Evolutionary conservation across 2,797 vertebrate species (phyloP), one percentile per base, ranked within the genome.

Genomic region (Capromys pilorides): DNA sequence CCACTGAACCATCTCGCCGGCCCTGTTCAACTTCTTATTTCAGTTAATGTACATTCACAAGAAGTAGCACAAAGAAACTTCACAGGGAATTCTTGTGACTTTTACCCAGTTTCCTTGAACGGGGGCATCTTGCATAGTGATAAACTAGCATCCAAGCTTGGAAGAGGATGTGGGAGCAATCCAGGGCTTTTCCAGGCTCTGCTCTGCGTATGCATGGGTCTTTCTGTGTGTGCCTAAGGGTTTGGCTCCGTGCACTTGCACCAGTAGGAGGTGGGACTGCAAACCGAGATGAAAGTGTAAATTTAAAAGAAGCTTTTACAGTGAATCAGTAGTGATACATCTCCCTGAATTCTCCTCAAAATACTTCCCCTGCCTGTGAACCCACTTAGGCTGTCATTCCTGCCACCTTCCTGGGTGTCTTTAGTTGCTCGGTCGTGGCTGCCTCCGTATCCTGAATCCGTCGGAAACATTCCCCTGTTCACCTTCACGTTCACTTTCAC

Each of bases 21-120:
- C 45, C 45, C 45, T 45, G 59, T 21, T 31, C 10, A 49, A 36
- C 3, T 6, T 7, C 62, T 24, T 67, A n/a, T 49, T 57, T 39
- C 75, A 45, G 77, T 61, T 1, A 77, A 31, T 24, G 31, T 57
- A 21, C 36, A 64, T 61, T 86, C 62, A 59, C 33, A 86, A 81
- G 18, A 78, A 33, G 14, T 51, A 59, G 4, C 36, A 36, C 26
- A 41, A 31, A 41, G 22, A 31, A 41, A 26, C 12, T 24, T 66
- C 41, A 3, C 1, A 2, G 66, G 10, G 51, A 18, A 22, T 7
- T 5, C 14, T 59, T 28, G 0, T 2, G 16, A 3, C 31, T 5
- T 64, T 79, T 49, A 39, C 8, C 2, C 2, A 6, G 2, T 90
- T 73, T 86, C 14, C 28, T n/a, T 12, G n/a, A 45, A 7, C 36